These are phyloP conservation scores for Galleria mellonella DNA, from an alignment of 1,140 invertebrate genomes.

Conservation along the genomic window DNA sequence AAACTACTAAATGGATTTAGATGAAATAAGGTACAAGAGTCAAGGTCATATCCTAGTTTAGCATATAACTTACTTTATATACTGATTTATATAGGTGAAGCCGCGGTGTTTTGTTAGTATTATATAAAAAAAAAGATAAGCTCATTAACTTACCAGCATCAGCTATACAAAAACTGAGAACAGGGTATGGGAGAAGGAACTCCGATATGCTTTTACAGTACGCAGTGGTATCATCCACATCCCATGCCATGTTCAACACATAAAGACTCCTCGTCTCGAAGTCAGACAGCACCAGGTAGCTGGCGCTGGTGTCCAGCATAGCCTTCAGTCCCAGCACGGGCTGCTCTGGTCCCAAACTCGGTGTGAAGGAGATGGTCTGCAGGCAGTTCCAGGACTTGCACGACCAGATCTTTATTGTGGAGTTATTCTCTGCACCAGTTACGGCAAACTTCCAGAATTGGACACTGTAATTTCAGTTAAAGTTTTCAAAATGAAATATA, in stretches of 20 bases:
- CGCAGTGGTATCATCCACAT: constrained; percentile 41
- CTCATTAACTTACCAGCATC: constrained; percentile 81
- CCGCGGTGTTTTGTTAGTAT: too few species aligned
- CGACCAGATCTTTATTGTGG: constrained; percentile 94
- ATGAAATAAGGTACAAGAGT: too few species aligned
- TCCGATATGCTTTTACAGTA: constrained; percentile 82
- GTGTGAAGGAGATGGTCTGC: constrained; percentile 87
- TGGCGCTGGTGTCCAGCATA: constrained; percentile 86
- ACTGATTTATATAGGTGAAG: too few species aligned
- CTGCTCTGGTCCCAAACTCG: constrained; percentile 39
- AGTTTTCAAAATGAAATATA: not conserved
- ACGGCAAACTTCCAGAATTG: constrained; percentile 96
- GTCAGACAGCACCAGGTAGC: constrained; percentile 90
- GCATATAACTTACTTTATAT: too few species aligned
- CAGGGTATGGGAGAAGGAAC: constrained; percentile 87
- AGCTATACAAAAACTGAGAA: constrained; percentile 89
- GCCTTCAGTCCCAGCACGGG: constrained; percentile 80
- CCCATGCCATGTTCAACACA: constrained; percentile 79
- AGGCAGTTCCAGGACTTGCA: constrained; percentile 95
- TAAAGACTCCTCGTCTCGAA: constrained; percentile 86
- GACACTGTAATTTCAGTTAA: constrained; percentile 79
- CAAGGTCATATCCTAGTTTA: too few species aligned
- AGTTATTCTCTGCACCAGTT: constrained; percentile 92
- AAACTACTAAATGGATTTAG: too few species aligned
- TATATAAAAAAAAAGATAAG: too few species aligned